Base-by-base conservation (phyloP, 2,888 invertebrate species). In the Drosophila melanosoma region DNA sequence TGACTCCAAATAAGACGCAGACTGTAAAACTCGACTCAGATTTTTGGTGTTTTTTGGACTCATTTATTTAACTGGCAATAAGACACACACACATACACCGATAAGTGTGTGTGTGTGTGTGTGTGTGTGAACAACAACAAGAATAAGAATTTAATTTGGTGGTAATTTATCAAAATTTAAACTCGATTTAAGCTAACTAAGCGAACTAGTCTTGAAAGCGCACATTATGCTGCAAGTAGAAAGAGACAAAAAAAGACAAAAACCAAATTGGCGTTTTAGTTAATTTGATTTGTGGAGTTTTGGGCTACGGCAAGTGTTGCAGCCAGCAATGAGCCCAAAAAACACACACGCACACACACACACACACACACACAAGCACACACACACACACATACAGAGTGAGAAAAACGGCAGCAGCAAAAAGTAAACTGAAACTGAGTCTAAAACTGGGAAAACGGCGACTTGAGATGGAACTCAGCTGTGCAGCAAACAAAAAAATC, bases 191-290 rank as follows among this genome's bases (percentile, higher is more conserved):
- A 89, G 85, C 85, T 77, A 80, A 69, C 81, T 77, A 78, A 80
- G 77, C 77, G 79, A 80, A 77, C 77, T 78, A 81, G 58, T 62
- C 77, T 82, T 91, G 88, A 91, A 91, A 91, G 87, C 90, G 92
- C 82, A 91, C 91, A 88, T 79, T 87, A 79, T 82, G 91, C 81
- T 90, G 92, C 91, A 87, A 87, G 82, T 92, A 45, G 45, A 45
- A 45, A 29, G 6, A 91, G 83, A 52, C 51, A 77, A 90, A 88
- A 90, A 88, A 88, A 89, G 91, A 80, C 87, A 86, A 91, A 90
- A 91, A 89, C 85, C 90, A 91, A 90, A 90, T 90, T 90, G 91
- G 82, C 81, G 83, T 90, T 90, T 87, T 87, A 84, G 83, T 82
- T 87, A 87, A 80, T 84, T 90, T 90, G 84, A 86, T 89, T 87